Percentiles rank a stretch among this genome's conserved stretches.
Evolutionary conservation across 2,888 invertebrate species (phyloP).

Genomic region (Baronia brevicornis): DNA sequence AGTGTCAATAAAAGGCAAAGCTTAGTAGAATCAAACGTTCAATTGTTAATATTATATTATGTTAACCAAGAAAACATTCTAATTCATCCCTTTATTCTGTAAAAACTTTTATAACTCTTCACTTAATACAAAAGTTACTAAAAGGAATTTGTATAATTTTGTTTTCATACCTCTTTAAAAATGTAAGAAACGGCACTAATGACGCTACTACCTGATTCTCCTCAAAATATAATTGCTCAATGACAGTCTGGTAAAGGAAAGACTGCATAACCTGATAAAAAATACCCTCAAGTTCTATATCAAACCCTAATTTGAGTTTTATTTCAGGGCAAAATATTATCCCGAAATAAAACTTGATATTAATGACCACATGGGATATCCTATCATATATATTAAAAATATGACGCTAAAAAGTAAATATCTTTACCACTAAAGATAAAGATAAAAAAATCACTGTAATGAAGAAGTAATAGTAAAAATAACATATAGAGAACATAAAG

Average conservation of each 20-base stretch:
- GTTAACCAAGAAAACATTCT: constrained; percentile 94
- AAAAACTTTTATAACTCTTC: constrained; percentile 90
- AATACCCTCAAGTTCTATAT: too few species aligned
- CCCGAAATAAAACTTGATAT: too few species aligned
- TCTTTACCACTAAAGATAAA: too few species aligned
- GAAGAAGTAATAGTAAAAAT: too few species aligned
- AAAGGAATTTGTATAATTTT: constrained; percentile 97
- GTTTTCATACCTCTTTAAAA: constrained; percentile 98
- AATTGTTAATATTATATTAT: constrained; percentile 92
- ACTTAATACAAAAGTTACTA: constrained; percentile 90
- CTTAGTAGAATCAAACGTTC: constrained; percentile 88
- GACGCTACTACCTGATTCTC: constrained; percentile 93
- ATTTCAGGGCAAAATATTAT: too few species aligned
- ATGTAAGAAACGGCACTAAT: constrained; percentile 98
- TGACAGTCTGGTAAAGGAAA: constrained; percentile 99
- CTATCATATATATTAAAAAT: too few species aligned
- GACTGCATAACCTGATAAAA: too few species aligned
- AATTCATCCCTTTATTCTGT: constrained; percentile 96
- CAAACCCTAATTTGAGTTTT: too few species aligned
- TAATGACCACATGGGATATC: too few species aligned
- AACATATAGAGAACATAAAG: too few species aligned
- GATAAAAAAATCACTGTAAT: too few species aligned
- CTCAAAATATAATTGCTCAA: constrained; percentile 99
- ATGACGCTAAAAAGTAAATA: too few species aligned
- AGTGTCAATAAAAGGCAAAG: constrained; percentile 92